Evolutionary conservation across 2,113 vertebrate genomes (phyloP).

Genomic region (Pollimyrus isidori): DNA sequence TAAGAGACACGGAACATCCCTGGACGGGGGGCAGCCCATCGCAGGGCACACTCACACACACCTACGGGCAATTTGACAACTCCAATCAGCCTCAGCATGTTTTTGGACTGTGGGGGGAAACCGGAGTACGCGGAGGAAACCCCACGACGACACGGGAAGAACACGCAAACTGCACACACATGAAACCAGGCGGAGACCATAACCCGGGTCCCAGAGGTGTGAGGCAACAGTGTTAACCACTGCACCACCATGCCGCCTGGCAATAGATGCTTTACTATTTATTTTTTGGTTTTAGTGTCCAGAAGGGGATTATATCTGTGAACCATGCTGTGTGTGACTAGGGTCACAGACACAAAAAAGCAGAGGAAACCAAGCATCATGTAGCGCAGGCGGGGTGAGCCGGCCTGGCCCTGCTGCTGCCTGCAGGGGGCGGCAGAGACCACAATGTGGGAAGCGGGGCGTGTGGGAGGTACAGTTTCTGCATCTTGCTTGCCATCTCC

Average conservation of each 20-base stretch:
- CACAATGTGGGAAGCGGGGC: background rate
- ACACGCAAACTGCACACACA: too few relatives aligned
- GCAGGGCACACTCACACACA: too few relatives aligned
- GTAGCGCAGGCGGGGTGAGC: background rate
- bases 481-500: background rate
- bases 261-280: background rate
- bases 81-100: too few relatives aligned
- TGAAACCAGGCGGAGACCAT: too few relatives aligned
- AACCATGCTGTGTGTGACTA: background rate
- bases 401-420: background rate
- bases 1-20: background rate
- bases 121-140: too few relatives aligned
- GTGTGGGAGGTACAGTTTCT: background rate
- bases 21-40: too few relatives aligned
- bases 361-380: background rate
- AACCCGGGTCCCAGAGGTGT: too few relatives aligned
- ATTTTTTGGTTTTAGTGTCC: background rate
- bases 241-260: too few relatives aligned
- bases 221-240: too few relatives aligned
- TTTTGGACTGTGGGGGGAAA: too few relatives aligned
- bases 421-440: background rate
- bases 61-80: too few relatives aligned
- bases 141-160: too few relatives aligned
- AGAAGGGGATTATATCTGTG: background rate
- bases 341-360: background rate